phyloP scores from a whole-genome alignment of 1,140 invertebrate species.

The Drosophila punjabiensis region DNA sequence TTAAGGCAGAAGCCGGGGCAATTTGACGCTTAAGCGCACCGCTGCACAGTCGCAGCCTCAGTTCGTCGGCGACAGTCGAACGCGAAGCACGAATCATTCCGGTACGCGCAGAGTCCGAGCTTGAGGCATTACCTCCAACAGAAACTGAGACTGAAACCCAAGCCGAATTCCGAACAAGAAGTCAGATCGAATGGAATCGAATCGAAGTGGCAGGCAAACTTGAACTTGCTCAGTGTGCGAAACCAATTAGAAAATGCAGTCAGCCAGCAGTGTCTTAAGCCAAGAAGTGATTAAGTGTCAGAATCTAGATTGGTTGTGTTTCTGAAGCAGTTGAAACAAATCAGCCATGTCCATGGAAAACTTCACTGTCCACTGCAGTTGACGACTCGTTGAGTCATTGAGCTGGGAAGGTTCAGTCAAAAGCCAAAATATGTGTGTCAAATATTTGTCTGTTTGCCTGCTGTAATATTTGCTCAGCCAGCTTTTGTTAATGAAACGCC shows the following conservation, averaged over 20 bases:
- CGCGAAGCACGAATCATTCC: conserved; percentile 70
- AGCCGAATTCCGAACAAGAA: conserved; percentile 28
- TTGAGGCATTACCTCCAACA: neutral
- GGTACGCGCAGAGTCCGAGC: conserved; percentile 42
- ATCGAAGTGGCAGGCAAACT: conserved; percentile 66
- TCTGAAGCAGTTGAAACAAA: conserved; percentile 20
- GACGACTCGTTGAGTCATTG: conserved; percentile 57
- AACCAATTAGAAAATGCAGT: conserved; percentile 31
- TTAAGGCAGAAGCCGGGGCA: conserved; percentile 49
- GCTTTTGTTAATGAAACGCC: conserved; percentile 51
- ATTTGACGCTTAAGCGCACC: conserved; percentile 83
- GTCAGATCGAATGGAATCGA: conserved; percentile 21
- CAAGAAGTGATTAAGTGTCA: conserved; percentile 6
- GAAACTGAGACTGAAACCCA: conserved; percentile 9
- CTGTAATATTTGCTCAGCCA: conserved; percentile 41
- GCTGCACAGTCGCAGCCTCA: conserved; percentile 75
- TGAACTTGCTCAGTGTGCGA: conserved; percentile 70
- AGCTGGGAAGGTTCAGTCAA: conserved; percentile 30
- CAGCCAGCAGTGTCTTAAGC: conserved; percentile 33
- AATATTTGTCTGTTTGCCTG: conserved; percentile 61
- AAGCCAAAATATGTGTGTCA: conserved; percentile 54
- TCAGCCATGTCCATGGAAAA: conserved; percentile 26
- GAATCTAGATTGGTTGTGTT: neutral
- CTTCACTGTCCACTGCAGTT: conserved; percentile 30
- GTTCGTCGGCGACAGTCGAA: conserved; percentile 78